Conservation (phyloP, 2,113 vertebrate species). For the Struthio camelus region DNA sequence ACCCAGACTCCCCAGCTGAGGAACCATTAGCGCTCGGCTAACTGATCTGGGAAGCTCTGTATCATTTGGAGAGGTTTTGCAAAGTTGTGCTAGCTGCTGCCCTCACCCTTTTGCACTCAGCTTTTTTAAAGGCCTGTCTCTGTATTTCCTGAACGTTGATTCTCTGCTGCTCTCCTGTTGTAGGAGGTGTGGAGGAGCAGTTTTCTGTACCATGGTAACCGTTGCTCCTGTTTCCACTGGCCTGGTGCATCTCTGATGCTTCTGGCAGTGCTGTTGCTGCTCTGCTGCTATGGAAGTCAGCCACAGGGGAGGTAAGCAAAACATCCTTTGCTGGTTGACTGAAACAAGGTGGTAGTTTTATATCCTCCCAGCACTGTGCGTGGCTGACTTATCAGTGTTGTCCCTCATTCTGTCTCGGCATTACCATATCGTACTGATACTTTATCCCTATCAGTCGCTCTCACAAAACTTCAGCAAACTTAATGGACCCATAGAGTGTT, state of each 20-base stretch:
- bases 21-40: neutral
- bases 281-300: constrained; percentile 91
- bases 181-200: constrained; percentile 87
- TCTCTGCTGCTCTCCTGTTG: constrained; percentile 24
- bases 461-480: neutral
- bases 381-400: neutral
- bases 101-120: neutral
- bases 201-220: constrained; percentile 93
- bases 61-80: neutral
- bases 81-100: neutral
- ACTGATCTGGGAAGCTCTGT: neutral
- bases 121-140: neutral
- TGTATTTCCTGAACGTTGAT: neutral
- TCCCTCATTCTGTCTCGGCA: neutral
- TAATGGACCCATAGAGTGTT: neutral
- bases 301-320: constrained; percentile 88
- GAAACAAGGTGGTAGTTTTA: neutral
- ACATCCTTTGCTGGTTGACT: neutral
- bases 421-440: neutral
- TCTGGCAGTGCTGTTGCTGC: constrained; percentile 85
- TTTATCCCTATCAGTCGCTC: neutral
- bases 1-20: neutral
- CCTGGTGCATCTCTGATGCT: constrained; percentile 91
- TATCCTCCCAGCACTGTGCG: rapidly evolving
- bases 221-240: constrained; percentile 97